phyloP scores from a whole-genome alignment of 1,140 invertebrate species.

The Tetramorium alpestre region DNA sequence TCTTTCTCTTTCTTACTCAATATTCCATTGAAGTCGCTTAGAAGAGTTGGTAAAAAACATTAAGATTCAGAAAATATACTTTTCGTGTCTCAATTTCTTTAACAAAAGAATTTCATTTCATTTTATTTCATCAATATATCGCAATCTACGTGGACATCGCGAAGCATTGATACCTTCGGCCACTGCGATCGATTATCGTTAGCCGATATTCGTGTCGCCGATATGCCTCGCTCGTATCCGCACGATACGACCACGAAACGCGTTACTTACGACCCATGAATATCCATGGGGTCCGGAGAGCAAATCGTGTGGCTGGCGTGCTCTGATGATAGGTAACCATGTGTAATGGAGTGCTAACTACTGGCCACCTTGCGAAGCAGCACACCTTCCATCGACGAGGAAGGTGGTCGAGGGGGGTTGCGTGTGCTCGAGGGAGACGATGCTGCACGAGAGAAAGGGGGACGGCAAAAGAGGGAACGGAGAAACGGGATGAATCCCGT shows the following conservation, averaged over 20 bases:
- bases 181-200: slow-evolving; percentile 66
- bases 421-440: slow-evolving; percentile 31
- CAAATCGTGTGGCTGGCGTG: slow-evolving; percentile 77
- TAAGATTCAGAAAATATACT: not conserved
- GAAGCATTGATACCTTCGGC: slow-evolving; percentile 27
- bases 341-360: slow-evolving; percentile 84
- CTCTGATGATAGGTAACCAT: slow-evolving; percentile 82
- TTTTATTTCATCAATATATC: slow-evolving; percentile 20
- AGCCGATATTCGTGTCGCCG: slow-evolving; percentile 46
- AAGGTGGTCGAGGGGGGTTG: slow-evolving; percentile 37
- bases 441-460: slow-evolving; percentile 41
- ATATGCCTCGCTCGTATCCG: not conserved
- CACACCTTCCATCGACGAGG: slow-evolving; percentile 69
- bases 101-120: not conserved
- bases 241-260: slow-evolving; percentile 49
- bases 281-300: slow-evolving; percentile 74
- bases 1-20: not conserved
- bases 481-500: not conserved
- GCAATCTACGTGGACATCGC: slow-evolving; percentile 4
- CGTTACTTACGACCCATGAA: slow-evolving; percentile 74
- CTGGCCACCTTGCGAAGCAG: slow-evolving; percentile 80
- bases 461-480: slow-evolving; percentile 42
- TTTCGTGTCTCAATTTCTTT: not conserved
- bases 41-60: not conserved
- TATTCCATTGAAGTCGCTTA: not conserved